Base-by-base conservation (phyloP, 2,113 vertebrate species). In the Balaeniceps rex region DNA sequence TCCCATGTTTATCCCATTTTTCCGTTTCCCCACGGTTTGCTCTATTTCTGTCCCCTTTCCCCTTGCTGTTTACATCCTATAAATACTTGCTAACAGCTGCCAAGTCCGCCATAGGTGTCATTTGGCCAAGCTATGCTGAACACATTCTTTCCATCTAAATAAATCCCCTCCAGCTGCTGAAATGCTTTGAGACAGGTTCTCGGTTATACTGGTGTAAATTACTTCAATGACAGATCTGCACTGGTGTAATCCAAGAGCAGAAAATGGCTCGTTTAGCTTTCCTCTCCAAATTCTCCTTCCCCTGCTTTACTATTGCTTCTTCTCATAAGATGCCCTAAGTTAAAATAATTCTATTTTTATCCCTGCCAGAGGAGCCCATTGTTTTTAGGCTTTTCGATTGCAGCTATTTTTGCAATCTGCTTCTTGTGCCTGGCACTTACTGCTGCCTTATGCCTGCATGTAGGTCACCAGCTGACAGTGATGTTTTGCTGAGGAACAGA, bases 151-250 rank as follows among this genome's bases (percentile, higher is more conserved):
- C 97, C 96, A 87, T 95, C 78, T 51, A 79, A 85, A 89, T 72
- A 91, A 95, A 95, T 95, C 95, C 94, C 83, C 74, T 91, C 96
- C 95, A 94, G 93, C 96, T 97, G 97, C 97, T 91, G 94, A 68
- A 72, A 49, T 34, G 58, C 94, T 89, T 38, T 25, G 74, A 74
- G 90, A 83, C 91, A 95, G 93, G 85, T 95, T 91, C 6, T 72
- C 10, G 17, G 80, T 64, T 75, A 40, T 63, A 23, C 68, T 79
- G 64, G 60, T 82, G 80, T 28, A 68, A 88, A 75, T 76, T 69
- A 91, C 94, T 89, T 64, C 91, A 68, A 0, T 29, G 86, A 88
- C 87, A 83, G 93, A 83, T 69, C 86, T 3, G 25, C 8, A 9
- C 69, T 44, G 57, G n/a, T 85, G 76, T 17, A 82, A 76, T 14